A percentile compares a stretch with the other conserved stretches of the same genome.
phyloP scores from a whole-genome alignment of 37 sponge, comb jelly and placozoan species.

The Halisarca cf. caerulea region DNA sequence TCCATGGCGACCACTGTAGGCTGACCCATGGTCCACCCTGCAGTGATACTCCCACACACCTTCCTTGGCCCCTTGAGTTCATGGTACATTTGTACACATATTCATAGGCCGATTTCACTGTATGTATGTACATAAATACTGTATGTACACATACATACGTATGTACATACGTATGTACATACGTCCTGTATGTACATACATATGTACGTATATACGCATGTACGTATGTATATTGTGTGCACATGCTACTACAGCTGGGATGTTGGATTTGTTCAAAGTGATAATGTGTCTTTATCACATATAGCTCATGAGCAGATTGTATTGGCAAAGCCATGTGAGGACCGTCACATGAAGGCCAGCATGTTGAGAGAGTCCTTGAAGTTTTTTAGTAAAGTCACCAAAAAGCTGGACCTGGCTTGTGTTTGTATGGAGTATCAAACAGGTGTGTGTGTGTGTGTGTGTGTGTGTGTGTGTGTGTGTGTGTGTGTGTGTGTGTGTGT shows the following conservation, averaged over 20 bases:
- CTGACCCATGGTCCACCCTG: too few relatives aligned
- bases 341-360: slow-evolving; percentile 29
- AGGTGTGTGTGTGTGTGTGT: not conserved
- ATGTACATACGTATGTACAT: slow-evolving; percentile 4
- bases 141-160: not conserved
- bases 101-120: too few relatives aligned
- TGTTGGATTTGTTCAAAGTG: too few relatives aligned
- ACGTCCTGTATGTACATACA: not conserved
- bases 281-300: too few relatives aligned
- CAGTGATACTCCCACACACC: too few relatives aligned
- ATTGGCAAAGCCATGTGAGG: slow-evolving; percentile 43
- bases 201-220: not conserved
- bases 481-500: too few relatives aligned
- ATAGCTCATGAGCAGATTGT: slow-evolving; percentile 58
- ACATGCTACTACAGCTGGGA: too few relatives aligned
- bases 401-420: slow-evolving; percentile 61
- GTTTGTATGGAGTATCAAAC: slow-evolving; percentile 70
- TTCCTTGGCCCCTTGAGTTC: too few relatives aligned
- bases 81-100: too few relatives aligned
- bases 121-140: too few relatives aligned
- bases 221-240: not conserved
- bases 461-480: too few relatives aligned
- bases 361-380: slow-evolving; percentile 70
- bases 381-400: slow-evolving; percentile 72
- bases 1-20: too few relatives aligned